Base-by-base conservation (phyloP, 2,797 vertebrate species). In the Clarias platycephalus region DNA sequence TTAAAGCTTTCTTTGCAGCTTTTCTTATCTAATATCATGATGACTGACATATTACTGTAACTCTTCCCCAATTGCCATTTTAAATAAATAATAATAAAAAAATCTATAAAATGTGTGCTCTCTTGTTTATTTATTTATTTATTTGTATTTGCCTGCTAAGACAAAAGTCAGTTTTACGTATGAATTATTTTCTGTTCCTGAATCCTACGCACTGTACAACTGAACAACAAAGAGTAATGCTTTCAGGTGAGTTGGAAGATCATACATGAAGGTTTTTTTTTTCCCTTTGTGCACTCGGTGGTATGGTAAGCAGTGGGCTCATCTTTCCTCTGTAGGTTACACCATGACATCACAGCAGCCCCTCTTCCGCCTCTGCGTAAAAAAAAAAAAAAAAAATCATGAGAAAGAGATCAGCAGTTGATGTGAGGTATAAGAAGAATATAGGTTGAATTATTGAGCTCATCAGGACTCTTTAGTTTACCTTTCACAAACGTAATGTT, bases 251-350 rank as follows among this genome's bases (percentile, higher is more conserved):
- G 70, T 34, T 53, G 83, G 70, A 86, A 83, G 64, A 71, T 72
- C 76, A 76, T 37, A 13, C 44, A 31, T 60, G 26, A 4, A 34
- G 67, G 60, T 10, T 49, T 66, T 20, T 24, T 24, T 79, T 40
- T 77, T 26, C 13, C 37, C 44, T 13, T 53, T 40, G 31, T 2
- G 13, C n/a, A 75, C 44, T 71, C 49, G 37, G 62, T 34, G 20
- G 57, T 9, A 22, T 44, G 40, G n/a, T 77, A 31, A 40, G 75
- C 63, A 82, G 83, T 86, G 83, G 81, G 68, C 37, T 86, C 5
- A 68, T 81, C 64, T 86, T 87, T 88, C 86, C 87, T 81, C 80
- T 88, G 77, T 68, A 53, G 68, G 15, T 80, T 58, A 13, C 7
- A 62, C 81, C 76, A 68, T 86, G 89, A 85, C 63, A 72, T 85